Base-by-base conservation (phyloP, 2,113 vertebrate species). In the Serilophus lunatus region DNA sequence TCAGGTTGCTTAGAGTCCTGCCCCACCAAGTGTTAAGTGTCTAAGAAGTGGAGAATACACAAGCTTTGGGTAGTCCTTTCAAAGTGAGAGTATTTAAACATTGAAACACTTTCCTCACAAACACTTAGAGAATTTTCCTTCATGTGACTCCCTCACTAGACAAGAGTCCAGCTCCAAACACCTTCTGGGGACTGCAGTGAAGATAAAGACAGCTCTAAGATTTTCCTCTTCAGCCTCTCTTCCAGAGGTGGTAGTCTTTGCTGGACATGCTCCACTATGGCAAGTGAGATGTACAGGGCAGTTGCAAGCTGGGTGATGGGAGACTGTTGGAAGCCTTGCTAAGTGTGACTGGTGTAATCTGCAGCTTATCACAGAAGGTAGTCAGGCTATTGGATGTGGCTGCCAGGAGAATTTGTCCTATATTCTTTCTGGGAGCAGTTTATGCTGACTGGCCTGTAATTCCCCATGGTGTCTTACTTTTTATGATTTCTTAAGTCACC, bases 71-170 rank as follows among this genome's bases (percentile, higher is more conserved):
- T 29, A 63, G n/a, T 16, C 26, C 44, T 84, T 57, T 76, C 16
- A 49, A 71, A 80, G 42, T 13, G 24, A 66, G 12, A 9, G 15
- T 23, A 3, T 66, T 82, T 60, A 28, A 53, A 23, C 12, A 23
- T 23, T 25, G n/a, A 44, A 65, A 47, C 2, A 0, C 25, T 69
- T 70, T 24, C 9, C 1, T 2, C 10, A 3, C 9, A 3, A 10
- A 26, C 18, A 10, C 51, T 76, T 12, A 35, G 2, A 19, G 54
- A 42, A 31, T 61, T 65, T 78, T 26, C 19, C 53, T 81, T 85
- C 28, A 6, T 22, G 1, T 69, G 19, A 51, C 36, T 61, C 13
- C 15, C 28, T 87, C 0, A 0, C 29, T 66, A 68, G 38, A 36
- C 31, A 35, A 31, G 29, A 74, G 44, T 53, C 44, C 31, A 49